Percentiles rank a stretch among this genome's conserved stretches.
Evolutionary conservation across 2,888 invertebrate species (phyloP).

Genomic region (Aleiodes alternator): DNA sequence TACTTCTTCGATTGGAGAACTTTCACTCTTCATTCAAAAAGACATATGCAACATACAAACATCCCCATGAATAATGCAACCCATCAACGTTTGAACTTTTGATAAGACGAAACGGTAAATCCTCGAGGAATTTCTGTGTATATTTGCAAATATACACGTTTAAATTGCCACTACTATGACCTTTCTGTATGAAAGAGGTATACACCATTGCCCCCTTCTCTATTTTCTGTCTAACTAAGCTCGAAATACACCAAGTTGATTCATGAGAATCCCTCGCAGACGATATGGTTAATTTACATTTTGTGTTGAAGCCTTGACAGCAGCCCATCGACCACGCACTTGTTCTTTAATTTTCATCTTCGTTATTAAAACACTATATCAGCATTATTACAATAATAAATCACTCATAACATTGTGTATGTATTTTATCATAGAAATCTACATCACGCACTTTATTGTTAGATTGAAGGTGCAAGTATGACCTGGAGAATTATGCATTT

Average conservation of each 20-base stretch:
- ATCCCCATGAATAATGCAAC: constrained; percentile 66
- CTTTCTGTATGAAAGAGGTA: constrained; percentile 57
- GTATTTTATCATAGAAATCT: too few species aligned
- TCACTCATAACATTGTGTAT: too few species aligned
- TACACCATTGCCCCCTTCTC: background rate
- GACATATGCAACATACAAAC: constrained; percentile 56
- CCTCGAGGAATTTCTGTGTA: constrained; percentile 34
- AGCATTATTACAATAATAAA: too few species aligned
- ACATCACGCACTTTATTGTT: too few species aligned
- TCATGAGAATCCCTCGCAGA: constrained; percentile 52
- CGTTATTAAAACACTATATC: constrained; percentile 5
- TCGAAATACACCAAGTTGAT: constrained; percentile 54
- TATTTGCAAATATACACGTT: constrained; percentile 56
- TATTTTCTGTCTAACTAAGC: constrained; percentile 33
- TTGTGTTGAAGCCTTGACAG: constrained; percentile 35
- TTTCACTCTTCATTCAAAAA: constrained; percentile 17
- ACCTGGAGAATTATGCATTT: too few species aligned
- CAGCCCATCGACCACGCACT: constrained; percentile 7
- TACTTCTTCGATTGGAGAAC: background rate
- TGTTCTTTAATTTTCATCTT: constrained; percentile 3
- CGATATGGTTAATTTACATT: constrained; percentile 52
- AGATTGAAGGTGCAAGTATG: too few species aligned
- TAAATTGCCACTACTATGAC: constrained; percentile 59
- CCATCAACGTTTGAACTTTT: constrained; percentile 67
- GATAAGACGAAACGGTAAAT: constrained; percentile 63